Conservation (phyloP, 2,797 vertebrate species). For the Microchirus variegatus region DNA sequence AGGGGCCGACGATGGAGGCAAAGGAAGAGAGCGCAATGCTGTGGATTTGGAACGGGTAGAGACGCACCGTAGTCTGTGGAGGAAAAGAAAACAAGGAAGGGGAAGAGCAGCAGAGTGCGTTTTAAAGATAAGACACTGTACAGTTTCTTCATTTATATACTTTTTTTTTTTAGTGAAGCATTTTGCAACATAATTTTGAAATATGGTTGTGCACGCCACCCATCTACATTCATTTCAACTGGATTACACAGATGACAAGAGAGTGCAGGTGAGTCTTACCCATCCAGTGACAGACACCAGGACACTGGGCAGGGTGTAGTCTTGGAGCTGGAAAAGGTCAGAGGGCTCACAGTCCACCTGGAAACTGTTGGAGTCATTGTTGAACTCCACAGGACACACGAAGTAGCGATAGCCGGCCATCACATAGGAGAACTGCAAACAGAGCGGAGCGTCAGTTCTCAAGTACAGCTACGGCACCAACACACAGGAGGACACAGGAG, state of each 20-base stretch:
- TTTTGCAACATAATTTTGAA: neutral
- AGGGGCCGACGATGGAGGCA: conserved; percentile 95
- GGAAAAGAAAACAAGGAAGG: conserved; percentile 15
- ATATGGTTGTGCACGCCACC: too few species aligned
- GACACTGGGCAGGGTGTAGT: conserved; percentile 87
- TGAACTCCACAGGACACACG: conserved; percentile 97
- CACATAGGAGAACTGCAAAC: conserved; percentile 90
- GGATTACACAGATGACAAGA: neutral
- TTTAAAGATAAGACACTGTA: too few species aligned
- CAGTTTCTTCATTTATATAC: neutral
- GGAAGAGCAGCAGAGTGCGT: too few species aligned
- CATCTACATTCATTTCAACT: too few species aligned
- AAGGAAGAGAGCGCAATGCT: conserved; percentile 96
- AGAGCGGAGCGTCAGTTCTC: conserved; percentile 7
- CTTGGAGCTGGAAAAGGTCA: conserved; percentile 93
- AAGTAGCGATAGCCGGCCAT: conserved; percentile 96
- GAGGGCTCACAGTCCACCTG: conserved; percentile 94
- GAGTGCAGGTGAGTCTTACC: conserved; percentile 73
- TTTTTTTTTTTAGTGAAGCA: neutral
- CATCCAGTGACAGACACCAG: conserved; percentile 90
- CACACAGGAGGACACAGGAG: neutral
- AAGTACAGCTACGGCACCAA: neutral
- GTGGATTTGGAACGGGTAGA: conserved; percentile 99
- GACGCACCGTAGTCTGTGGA: conserved; percentile 87
- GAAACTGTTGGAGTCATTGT: conserved; percentile 96